Percentiles rank a stretch among this genome's conserved stretches.
Conservation (phyloP, 92 coral and sea anemone genomes). For the Nematostella vectensis region DNA sequence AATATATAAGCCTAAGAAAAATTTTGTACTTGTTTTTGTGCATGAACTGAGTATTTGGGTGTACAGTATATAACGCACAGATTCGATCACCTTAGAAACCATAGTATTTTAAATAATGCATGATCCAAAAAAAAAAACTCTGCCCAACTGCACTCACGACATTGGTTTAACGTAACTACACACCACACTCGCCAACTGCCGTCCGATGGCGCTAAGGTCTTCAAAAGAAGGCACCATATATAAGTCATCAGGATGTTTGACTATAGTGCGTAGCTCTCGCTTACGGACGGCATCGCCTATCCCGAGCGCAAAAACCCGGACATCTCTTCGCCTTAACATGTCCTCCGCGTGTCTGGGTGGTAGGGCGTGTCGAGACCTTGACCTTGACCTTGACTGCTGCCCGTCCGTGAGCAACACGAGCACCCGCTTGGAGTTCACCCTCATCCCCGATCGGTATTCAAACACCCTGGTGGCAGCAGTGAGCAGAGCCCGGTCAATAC, state of each 20-base stretch:
- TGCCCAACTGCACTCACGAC: too few species aligned
- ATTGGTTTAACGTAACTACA: too few species aligned
- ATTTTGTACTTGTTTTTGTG: too few species aligned
- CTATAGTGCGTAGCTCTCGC: neutral
- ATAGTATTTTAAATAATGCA: too few species aligned
- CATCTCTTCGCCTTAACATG: neutral
- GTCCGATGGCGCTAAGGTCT: neutral
- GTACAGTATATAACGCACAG: too few species aligned
- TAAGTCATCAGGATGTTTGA: neutral
- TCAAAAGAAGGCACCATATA: neutral
- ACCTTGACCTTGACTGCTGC: neutral
- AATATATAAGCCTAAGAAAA: too few species aligned
- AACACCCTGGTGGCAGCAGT: neutral
- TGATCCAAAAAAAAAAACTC: too few species aligned
- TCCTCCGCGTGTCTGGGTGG: neutral
- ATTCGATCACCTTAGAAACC: too few species aligned
- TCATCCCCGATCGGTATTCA: neutral
- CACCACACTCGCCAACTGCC: neutral
- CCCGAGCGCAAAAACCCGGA: neutral
- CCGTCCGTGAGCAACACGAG: neutral
- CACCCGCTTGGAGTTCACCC: neutral
- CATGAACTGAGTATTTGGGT: too few species aligned
- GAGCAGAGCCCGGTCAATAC: neutral
- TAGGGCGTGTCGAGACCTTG: neutral
- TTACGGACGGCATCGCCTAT: neutral